Evolutionary conservation across 2,888 invertebrate species (phyloP).

Genomic region (Apotomis betuletana): DNA sequence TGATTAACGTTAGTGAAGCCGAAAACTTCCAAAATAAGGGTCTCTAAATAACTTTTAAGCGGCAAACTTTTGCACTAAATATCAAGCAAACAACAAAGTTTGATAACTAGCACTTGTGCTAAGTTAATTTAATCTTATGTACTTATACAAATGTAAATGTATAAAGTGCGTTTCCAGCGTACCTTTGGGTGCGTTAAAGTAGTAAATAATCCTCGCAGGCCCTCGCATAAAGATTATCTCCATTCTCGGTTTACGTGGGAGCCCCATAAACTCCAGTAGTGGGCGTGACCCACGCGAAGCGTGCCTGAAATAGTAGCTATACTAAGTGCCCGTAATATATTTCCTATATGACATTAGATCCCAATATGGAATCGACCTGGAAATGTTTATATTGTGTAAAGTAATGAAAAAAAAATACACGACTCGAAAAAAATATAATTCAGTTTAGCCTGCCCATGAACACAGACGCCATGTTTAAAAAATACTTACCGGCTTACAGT

Average conservation of each 20-base stretch:
- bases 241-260: slow-evolving; percentile 46
- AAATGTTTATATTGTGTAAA: too few relatives aligned
- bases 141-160: slow-evolving; percentile 25
- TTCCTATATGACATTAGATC: not conserved
- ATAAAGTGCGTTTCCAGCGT: slow-evolving; percentile 27
- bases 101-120: slow-evolving; percentile 35
- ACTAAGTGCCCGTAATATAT: slow-evolving; percentile 48
- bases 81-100: slow-evolving; percentile 33
- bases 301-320: slow-evolving; percentile 46
- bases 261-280: slow-evolving; percentile 46
- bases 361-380: not conserved
- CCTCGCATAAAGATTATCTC: slow-evolving; percentile 50
- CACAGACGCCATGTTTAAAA: too few relatives aligned
- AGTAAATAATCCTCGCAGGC: slow-evolving; percentile 47
- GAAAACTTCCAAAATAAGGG: slow-evolving; percentile 19
- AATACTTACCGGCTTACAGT: too few relatives aligned
- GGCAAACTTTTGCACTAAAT: slow-evolving; percentile 33
- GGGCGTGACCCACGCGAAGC: slow-evolving; percentile 42
- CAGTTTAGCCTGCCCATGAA: too few relatives aligned
- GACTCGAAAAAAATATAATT: too few relatives aligned
- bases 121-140: slow-evolving; percentile 34
- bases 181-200: slow-evolving; percentile 35
- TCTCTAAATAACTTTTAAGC: slow-evolving; percentile 23
- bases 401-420: too few relatives aligned
- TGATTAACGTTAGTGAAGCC: not conserved